These are phyloP conservation scores for Steinernema scapterisci DNA, from an alignment of 2,888 invertebrate genomes.

Conservation along the genomic window DNA sequence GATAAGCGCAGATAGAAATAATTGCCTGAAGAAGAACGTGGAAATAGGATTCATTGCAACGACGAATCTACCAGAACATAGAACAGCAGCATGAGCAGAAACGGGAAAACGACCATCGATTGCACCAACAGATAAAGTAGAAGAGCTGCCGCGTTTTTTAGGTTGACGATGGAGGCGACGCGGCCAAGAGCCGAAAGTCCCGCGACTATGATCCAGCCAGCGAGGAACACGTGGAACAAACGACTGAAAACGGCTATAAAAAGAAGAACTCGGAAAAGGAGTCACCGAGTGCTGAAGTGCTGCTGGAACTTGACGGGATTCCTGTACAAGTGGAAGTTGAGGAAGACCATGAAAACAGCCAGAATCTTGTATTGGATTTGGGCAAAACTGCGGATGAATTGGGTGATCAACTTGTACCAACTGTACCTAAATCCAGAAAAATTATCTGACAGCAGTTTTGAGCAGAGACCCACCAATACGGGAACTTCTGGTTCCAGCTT, in stretches of 20 bases:
- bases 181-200: neutral
- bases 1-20: neutral
- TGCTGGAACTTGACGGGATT: neutral
- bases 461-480: too few relatives aligned
- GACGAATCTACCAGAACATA: neutral
- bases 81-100: neutral
- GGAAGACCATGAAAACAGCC: constrained; percentile 21
- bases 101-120: neutral
- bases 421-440: neutral
- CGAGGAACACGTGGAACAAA: neutral
- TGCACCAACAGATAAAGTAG: too few relatives aligned
- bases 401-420: neutral
- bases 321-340: neutral
- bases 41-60: too few relatives aligned
- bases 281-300: neutral
- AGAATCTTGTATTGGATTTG: constrained; percentile 6
- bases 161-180: neutral
- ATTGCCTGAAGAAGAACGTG: neutral
- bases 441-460: too few relatives aligned
- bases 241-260: too few relatives aligned
- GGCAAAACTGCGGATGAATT: neutral
- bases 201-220: neutral
- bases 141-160: too few relatives aligned
- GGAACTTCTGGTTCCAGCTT: too few relatives aligned
- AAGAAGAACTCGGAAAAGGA: too few relatives aligned